Conservation (phyloP, 2,888 invertebrate genomes). For the Caenorhabditis sp. region DNA sequence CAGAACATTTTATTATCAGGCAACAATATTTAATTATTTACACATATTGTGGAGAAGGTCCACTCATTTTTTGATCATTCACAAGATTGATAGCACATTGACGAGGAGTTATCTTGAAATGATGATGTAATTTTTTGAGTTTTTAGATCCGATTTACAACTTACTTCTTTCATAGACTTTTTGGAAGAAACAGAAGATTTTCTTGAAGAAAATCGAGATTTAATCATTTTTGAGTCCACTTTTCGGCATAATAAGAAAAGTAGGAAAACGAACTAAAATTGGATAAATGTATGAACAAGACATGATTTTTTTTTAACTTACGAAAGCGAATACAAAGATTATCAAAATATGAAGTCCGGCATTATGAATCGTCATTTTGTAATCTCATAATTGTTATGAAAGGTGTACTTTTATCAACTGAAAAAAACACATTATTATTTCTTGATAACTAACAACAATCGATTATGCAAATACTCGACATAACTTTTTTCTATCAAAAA, state of each 20-base stretch:
- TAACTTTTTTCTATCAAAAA: background rate
- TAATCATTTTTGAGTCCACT: slow-evolving; percentile 25
- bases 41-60: too few species aligned
- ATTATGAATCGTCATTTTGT: slow-evolving; percentile 48
- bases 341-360: slow-evolving; percentile 47
- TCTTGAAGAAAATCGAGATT: slow-evolving; percentile 37
- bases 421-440: background rate
- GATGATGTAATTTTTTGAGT: background rate
- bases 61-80: background rate
- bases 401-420: background rate
- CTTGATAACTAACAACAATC: background rate
- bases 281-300: background rate
- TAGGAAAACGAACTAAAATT: slow-evolving; percentile 44
- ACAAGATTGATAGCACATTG: slow-evolving; percentile 23
- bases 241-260: slow-evolving; percentile 39
- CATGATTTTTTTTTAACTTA: slow-evolving; percentile 12
- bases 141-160: background rate
- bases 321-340: slow-evolving; percentile 40
- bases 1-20: background rate
- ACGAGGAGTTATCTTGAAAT: slow-evolving; percentile 12
- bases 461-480: background rate
- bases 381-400: background rate
- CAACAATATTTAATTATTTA: too few species aligned
- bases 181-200: slow-evolving; percentile 25
- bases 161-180: slow-evolving; percentile 9